Evolutionary conservation across 2,888 invertebrate genomes (phyloP).

Genomic region (Caenorhabditis auriculariae): DNA sequence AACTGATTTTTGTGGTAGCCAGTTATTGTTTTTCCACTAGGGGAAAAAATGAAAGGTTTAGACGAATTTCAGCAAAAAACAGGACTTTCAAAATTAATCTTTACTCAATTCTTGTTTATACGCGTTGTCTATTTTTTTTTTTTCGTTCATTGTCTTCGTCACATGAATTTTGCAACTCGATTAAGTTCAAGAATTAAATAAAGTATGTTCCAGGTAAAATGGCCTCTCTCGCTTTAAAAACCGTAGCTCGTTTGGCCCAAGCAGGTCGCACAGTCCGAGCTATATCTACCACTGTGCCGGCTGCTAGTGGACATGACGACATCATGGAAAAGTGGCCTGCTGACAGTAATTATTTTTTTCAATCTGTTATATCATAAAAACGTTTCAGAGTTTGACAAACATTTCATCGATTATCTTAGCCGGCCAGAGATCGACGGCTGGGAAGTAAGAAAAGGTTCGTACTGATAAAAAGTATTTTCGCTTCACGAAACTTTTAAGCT

Average conservation of each 20-base stretch:
- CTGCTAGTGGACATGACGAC: conserved; percentile 34
- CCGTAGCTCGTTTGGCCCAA: conserved; percentile 28
- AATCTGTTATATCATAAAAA: not conserved
- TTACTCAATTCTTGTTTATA: not conserved
- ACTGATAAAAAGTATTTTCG: conserved; percentile 1
- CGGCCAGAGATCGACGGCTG: conserved; percentile 63
- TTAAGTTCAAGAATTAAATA: too few species aligned
- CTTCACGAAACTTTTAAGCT: conserved; percentile 41
- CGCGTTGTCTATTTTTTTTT: not conserved
- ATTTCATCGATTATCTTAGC: conserved; percentile 61
- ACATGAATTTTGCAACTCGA: not conserved
- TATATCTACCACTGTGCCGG: conserved; percentile 28
- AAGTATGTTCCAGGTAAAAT: conserved; percentile 26
- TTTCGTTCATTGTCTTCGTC: not conserved
- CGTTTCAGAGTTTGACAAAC: conserved; percentile 60
- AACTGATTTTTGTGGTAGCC: too few species aligned
- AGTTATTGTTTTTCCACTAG: too few species aligned
- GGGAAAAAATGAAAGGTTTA: too few species aligned
- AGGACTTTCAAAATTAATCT: not conserved
- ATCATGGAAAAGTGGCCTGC: conserved; percentile 62
- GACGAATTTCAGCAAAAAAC: too few species aligned
- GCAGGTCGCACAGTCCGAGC: conserved; percentile 23
- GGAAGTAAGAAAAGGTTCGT: conserved; percentile 62
- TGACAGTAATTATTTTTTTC: conserved; percentile 42
- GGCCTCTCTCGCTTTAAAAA: conserved; percentile 42